Base-by-base conservation (phyloP, 2,888 invertebrate species). In the Andrena haemorrhoa region DNA sequence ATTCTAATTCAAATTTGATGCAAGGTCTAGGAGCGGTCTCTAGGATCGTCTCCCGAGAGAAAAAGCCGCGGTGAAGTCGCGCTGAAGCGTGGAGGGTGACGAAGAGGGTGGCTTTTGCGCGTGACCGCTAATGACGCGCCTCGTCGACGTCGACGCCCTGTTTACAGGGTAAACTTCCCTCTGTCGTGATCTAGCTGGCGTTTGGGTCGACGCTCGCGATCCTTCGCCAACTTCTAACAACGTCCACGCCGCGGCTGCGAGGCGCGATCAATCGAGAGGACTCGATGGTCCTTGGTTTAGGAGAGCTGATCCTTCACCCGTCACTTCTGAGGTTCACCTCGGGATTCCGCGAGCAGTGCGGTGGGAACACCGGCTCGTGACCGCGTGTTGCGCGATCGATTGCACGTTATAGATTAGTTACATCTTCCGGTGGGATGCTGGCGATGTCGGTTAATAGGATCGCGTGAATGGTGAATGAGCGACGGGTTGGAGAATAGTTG, bases 131-230 rank as follows among this genome's bases (percentile, higher is more conserved):
- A 92, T 93, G 93, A 92, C 90, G 91, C 88, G 75, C 85, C 88
- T 87, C 91, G 91, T 92, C 90, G 90, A 87, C 89, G 87, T 86
- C 89, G 87, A 86, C 87, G 87, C 86, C 83, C 87, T 93, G 93
- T 93, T 93, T 92, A 89, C 92, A 91, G 71, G 89, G 92, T 89
- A 92, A 93, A 92, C 92, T 90, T 79, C 75, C 83, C 84, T 60
- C 60, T 74, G 64, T 58, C 74, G n/a, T 53, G 65, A 71, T 73
- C 71, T 75, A 63, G 33, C 60, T 41, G 29, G 69, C 72, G 69
- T 68, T 53, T 47, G 20, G 61, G 64, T 70, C 73, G 75, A 71
- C 72, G 53, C 33, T 20, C 56, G 68, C 70, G 77, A 81, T 85
- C 70, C 72, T 83, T 81, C 75, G 72, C 73, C 81, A 73, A 72